Conservation (phyloP, 2,797 vertebrate genomes). For the Morelia viridis region DNA sequence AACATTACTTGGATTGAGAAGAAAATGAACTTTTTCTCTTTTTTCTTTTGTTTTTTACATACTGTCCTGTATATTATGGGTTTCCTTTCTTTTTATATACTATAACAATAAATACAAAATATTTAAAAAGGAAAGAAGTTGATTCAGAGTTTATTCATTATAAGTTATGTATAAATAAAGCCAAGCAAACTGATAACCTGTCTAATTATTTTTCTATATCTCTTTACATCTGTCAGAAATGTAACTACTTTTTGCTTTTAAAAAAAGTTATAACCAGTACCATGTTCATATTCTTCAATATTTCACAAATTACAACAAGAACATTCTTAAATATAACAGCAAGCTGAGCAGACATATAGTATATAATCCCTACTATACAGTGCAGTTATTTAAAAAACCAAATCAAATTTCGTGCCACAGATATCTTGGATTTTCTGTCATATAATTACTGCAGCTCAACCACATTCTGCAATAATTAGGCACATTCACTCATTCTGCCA, state of each 20-base stretch:
- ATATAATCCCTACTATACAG: neutral
- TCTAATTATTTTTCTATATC: neutral
- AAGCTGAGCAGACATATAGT: neutral
- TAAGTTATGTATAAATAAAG: neutral
- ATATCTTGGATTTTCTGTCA: neutral
- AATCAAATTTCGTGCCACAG: neutral
- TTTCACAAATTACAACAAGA: neutral
- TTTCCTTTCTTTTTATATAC: neutral
- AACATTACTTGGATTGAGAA: neutral
- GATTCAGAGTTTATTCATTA: neutral
- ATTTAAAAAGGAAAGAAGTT: neutral
- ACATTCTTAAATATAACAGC: neutral
- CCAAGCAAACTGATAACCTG: neutral
- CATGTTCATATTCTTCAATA: neutral
- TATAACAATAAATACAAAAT: neutral
- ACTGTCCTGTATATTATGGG: neutral
- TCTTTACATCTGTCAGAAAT: neutral
- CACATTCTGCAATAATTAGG: neutral
- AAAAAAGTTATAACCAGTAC: neutral
- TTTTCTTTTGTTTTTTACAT: neutral
- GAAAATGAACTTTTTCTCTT: neutral
- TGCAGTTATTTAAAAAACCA: neutral
- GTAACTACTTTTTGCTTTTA: neutral
- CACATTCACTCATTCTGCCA: neutral
- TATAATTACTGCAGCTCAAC: neutral